Conservation (phyloP, 2,888 invertebrate genomes). For the Hirtodrosophila cameraria region DNA sequence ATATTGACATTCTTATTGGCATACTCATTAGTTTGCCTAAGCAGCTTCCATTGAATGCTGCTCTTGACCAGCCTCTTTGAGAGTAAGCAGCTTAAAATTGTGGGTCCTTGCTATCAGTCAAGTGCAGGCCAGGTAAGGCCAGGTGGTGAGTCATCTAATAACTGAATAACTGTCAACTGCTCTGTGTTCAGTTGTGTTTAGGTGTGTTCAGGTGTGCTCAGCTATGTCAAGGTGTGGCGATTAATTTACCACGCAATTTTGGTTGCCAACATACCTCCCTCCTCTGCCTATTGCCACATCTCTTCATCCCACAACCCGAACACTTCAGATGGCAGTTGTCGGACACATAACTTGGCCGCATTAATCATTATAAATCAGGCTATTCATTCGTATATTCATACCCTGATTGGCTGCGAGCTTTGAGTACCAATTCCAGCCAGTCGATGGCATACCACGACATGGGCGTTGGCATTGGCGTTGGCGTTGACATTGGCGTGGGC, state of each 20-base stretch:
- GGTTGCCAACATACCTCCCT: no score
- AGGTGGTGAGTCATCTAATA: conserved; percentile 18
- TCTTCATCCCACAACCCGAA: no score
- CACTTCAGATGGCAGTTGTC: conserved; percentile 41
- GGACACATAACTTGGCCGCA: conserved; percentile 62
- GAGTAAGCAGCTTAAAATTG: conserved; percentile 49
- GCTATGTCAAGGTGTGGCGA: conserved; percentile 18
- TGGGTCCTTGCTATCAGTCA: conserved; percentile 11
- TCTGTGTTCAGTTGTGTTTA: neutral
- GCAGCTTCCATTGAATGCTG: conserved; percentile 35
- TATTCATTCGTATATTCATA: conserved; percentile 31
- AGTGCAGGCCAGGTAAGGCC: conserved; percentile 21
- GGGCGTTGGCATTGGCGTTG: neutral
- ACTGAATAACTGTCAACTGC: conserved; percentile 47
- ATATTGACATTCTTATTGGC: conserved; percentile 16
- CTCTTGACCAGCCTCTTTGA: neutral
- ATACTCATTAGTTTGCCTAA: conserved; percentile 48
- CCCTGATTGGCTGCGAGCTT: conserved; percentile 23
- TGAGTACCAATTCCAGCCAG: conserved; percentile 31
- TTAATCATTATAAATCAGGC: conserved; percentile 76
- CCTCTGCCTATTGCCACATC: no score
- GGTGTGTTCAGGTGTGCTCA: neutral
- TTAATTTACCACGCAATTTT: conserved; percentile 7
- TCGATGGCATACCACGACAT: conserved; percentile 24
- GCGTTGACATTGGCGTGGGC: neutral